Base-by-base conservation (phyloP, 2,797 vertebrate species). In the Amniataba percoides region DNA sequence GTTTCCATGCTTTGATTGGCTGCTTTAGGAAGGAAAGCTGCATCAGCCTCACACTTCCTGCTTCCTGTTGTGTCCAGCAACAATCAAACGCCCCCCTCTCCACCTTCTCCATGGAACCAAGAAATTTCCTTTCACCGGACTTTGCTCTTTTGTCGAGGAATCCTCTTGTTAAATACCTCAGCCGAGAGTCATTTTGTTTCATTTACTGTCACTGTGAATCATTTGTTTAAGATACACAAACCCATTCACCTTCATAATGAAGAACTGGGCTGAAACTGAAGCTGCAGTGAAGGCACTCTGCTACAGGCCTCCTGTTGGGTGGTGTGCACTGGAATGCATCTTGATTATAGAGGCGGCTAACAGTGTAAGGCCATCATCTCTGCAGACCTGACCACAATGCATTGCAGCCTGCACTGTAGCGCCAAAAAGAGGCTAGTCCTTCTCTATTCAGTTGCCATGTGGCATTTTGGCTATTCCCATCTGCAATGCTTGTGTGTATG, bases 1-100 rank as follows among this genome's bases (percentile, higher is more conserved):
- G 81, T 85, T 85, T 81, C 68, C 89, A 67, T 86, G 83, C 93
- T 95, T 93, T 95, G 93, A 95, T 95, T 94, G 94, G 94, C 94
- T 91, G 88, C 81, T 82, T 71, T 85, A 91, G 94, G 94, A 96
- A 95, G 95, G 95, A 96, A 95, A 92, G 79, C 90, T 91, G 91
- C 87, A 88, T 94, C 92, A 93, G 92, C 80, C 87, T 90, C 81
- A 65, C 71, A 75, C 91, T 95, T 96, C 95, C 95, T 95, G 95
- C 91, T 95, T 96, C 95, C 95, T 96, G 95, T 95, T 95, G 93
- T 95, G 94, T 95, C 93, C 93, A 88, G 89, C 78, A 93, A 91
- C 91, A 92, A 90, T 89, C 81, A 81, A 86, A 71, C 71, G 43
- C 11, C 16, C 69, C 59, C 71, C 77, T 52, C 77, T 52, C 82